Conservation (phyloP, 2,797 vertebrate genomes). For the Caiman crocodilus region DNA sequence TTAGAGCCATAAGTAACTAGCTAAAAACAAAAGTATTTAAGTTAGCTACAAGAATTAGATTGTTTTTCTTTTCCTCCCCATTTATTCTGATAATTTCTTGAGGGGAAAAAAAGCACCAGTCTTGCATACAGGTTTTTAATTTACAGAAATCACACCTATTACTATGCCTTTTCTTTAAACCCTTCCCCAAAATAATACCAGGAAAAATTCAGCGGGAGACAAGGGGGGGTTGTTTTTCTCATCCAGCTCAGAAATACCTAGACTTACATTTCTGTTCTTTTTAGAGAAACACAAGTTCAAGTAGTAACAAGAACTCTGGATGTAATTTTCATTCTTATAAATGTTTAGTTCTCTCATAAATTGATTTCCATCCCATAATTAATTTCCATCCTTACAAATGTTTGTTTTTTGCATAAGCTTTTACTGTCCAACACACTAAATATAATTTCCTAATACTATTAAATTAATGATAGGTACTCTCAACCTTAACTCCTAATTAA, state of each 20-base stretch:
- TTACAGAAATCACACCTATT: background rate
- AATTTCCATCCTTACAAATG: no score
- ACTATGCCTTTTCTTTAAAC: background rate
- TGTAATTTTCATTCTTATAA: background rate
- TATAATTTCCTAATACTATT: background rate
- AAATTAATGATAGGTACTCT: background rate
- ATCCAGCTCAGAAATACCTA: background rate
- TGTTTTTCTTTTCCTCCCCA: background rate
- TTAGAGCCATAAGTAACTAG: slow-evolving; percentile 91
- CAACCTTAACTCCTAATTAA: background rate
- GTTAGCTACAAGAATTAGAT: background rate
- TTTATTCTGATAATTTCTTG: no score
- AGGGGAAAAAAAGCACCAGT: background rate
- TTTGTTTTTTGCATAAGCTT: no score
- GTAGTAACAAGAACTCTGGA: background rate
- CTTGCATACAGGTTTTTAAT: background rate
- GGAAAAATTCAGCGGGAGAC: background rate
- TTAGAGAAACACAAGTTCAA: background rate
- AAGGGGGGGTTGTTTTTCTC: background rate
- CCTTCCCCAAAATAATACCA: background rate
- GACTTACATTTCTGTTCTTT: background rate
- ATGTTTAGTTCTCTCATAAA: background rate
- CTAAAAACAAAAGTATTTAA: slow-evolving; percentile 62
- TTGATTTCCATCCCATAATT: background rate
- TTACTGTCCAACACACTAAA: background rate